Conservation (phyloP, 2,113 vertebrate species). For the Spermophilus dauricus region DNA sequence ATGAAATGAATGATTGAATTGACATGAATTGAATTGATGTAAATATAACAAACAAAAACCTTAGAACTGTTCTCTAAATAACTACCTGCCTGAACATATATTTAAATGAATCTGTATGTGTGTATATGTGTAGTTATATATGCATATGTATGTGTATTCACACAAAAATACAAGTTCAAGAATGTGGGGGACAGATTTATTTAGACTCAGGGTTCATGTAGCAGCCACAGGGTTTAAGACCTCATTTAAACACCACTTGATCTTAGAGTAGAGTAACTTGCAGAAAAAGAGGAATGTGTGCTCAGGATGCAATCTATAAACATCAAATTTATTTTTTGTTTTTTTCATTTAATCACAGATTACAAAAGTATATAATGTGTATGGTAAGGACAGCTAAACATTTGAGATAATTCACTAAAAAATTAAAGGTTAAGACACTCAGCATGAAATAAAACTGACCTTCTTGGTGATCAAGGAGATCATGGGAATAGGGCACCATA, state of each 20-base stretch:
- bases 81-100: not conserved
- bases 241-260: not conserved
- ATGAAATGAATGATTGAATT: not conserved
- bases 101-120: not conserved
- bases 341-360: slow-evolving; percentile 25
- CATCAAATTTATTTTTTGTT: slow-evolving; percentile 19
- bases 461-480: not conserved
- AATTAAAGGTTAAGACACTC: not conserved
- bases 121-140: not conserved
- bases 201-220: not conserved
- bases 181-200: not conserved
- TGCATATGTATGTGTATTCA: not conserved
- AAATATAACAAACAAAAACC: not conserved
- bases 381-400: not conserved
- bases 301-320: not conserved
- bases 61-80: slow-evolving; percentile 1
- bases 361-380: not conserved
- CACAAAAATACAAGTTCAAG: not conserved
- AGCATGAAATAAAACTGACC: not conserved
- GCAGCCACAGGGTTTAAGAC: not conserved
- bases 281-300: not conserved
- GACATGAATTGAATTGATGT: not conserved
- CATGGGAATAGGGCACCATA: not conserved
- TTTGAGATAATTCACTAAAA: not conserved
- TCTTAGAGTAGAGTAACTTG: not conserved